Percentiles rank a stretch among this genome's conserved stretches.
Evolutionary conservation across 2,113 vertebrate genomes (phyloP).

Genomic region (Nicator chloris): DNA sequence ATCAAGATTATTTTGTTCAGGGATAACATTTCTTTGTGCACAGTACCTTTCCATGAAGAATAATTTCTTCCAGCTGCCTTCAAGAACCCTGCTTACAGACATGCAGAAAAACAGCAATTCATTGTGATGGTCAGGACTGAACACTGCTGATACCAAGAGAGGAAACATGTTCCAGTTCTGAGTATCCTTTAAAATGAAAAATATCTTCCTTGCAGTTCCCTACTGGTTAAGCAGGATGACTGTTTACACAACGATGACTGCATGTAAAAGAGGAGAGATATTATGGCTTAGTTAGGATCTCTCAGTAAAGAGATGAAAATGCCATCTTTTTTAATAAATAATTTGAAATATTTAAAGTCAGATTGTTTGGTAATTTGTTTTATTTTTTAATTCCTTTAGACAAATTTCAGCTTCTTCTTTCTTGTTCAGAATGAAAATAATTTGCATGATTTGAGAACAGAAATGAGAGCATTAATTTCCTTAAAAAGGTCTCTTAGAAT

Average conservation of each 20-base stretch:
- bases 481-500: not conserved
- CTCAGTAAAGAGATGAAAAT: not conserved
- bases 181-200: not conserved
- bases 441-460: not conserved
- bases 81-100: not conserved
- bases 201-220: not conserved
- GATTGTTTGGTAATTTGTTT: not conserved
- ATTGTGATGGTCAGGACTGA: not conserved
- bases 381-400: not conserved
- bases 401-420: not conserved
- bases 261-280: not conserved
- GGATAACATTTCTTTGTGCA: not conserved
- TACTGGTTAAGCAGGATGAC: not conserved
- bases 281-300: not conserved
- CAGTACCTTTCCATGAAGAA: not conserved
- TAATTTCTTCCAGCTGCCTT: not conserved
- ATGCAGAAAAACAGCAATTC: not conserved
- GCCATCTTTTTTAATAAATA: accelerated
- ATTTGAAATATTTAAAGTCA: not conserved
- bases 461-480: not conserved
- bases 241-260: not conserved
- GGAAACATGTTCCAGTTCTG: not conserved
- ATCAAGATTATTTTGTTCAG: not conserved
- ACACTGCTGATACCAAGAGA: not conserved
- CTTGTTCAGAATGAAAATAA: not conserved